These are phyloP conservation scores for Lophotriccus pileatus DNA, from an alignment of 2,797 vertebrate genomes.

Conservation along the genomic window DNA sequence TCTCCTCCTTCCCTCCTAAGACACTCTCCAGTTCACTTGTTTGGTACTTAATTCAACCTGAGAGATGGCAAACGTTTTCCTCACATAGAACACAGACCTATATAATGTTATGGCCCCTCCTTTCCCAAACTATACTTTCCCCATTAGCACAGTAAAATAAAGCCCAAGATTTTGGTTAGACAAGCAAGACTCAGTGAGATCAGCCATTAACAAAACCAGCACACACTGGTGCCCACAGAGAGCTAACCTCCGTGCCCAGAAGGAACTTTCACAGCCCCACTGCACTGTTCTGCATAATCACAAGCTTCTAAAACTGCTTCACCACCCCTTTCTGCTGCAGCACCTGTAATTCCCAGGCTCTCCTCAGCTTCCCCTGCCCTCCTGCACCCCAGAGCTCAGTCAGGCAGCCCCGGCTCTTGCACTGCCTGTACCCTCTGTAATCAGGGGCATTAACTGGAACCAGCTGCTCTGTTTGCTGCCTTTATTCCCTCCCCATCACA, in stretches of 20 bases:
- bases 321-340: not conserved
- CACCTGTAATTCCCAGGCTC: fast-evolving
- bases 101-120: fast-evolving
- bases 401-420: fast-evolving
- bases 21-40: not conserved
- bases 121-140: not conserved
- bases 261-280: not conserved
- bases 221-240: not conserved
- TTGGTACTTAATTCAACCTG: not conserved
- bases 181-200: fast-evolving
- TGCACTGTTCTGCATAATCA: not conserved
- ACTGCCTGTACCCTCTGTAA: not conserved
- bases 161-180: too few relatives aligned
- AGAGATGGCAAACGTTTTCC: not conserved
- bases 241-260: not conserved
- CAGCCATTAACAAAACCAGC: not conserved
- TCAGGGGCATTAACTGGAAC: not conserved
- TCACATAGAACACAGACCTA: fast-evolving
- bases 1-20: not conserved
- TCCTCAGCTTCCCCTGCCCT: fast-evolving
- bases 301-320: not conserved
- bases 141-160: not conserved
- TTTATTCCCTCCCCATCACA: not conserved
- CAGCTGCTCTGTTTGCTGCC: not conserved
- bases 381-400: too few relatives aligned